Evolutionary conservation across 2,797 vertebrate genomes (phyloP).

Genomic region (Ctenopoma kingsleyae): DNA sequence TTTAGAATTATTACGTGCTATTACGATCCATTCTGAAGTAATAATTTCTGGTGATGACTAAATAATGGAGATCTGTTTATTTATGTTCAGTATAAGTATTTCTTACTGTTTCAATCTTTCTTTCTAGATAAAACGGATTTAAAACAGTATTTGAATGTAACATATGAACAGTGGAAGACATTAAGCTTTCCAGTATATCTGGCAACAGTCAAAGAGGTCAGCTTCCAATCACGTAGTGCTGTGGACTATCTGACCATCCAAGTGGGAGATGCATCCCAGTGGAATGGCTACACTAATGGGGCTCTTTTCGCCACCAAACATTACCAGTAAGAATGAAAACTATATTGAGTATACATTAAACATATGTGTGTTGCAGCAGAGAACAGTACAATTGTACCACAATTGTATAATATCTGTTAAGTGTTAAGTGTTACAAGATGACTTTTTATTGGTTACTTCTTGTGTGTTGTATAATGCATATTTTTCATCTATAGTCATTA

Average conservation of each 20-base stretch:
- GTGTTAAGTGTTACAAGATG: no score
- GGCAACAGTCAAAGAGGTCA: conserved; percentile 47
- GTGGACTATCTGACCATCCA: accelerated
- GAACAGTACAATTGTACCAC: background rate
- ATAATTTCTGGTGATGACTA: background rate
- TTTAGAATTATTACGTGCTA: no score
- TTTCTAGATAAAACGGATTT: conserved; percentile 1
- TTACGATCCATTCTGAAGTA: no score
- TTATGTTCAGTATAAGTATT: background rate
- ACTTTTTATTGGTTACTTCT: no score
- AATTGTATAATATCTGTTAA: no score
- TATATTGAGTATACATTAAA: background rate
- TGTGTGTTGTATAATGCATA: background rate
- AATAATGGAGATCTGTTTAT: background rate
- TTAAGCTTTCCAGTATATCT: conserved; percentile 45
- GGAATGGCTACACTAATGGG: conserved; percentile 64
- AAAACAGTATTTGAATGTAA: conserved; percentile 39
- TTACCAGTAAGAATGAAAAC: conserved; percentile 73
- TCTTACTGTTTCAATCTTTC: background rate
- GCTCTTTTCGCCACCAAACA: conserved; percentile 35
- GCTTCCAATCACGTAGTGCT: background rate
- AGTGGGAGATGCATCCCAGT: conserved; percentile 56
- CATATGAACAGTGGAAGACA: conserved; percentile 57
- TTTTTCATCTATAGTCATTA: background rate
- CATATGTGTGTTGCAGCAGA: background rate